These are phyloP conservation scores for Paradisaea rubra DNA, from an alignment of 2,113 vertebrate species.

Conservation along the genomic window DNA sequence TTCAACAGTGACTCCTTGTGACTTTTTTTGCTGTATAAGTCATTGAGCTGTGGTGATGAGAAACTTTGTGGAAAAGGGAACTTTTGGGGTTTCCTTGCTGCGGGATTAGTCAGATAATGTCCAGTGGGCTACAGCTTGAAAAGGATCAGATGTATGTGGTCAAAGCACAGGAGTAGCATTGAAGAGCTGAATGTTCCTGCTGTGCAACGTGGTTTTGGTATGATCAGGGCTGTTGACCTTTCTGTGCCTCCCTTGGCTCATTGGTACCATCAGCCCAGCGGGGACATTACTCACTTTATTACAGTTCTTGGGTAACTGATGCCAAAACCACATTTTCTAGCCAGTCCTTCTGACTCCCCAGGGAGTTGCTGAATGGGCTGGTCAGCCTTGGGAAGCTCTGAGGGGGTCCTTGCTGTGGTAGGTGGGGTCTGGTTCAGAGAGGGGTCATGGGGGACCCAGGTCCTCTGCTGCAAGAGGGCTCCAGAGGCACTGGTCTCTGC, in stretches of 20 bases:
- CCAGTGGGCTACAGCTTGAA: background rate
- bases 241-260: background rate
- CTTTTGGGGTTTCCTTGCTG: background rate
- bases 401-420: no score
- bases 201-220: background rate
- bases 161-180: background rate
- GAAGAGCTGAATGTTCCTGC: background rate
- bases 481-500: rapidly evolving
- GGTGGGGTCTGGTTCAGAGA: background rate
- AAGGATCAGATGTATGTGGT: background rate
- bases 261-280: rapidly evolving
- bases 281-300: background rate
- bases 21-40: background rate
- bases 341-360: background rate
- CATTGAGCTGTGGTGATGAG: background rate
- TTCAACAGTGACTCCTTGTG: background rate
- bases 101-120: background rate
- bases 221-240: background rate
- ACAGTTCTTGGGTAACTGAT: background rate
- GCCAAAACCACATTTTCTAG: background rate
- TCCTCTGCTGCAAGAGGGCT: background rate
- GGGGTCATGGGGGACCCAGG: rapidly evolving
- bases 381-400: background rate
- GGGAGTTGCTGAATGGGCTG: background rate
- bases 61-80: background rate